These are phyloP conservation scores for Litocranius walleri DNA, from an alignment of 2,113 vertebrate species.

Conservation along the genomic window DNA sequence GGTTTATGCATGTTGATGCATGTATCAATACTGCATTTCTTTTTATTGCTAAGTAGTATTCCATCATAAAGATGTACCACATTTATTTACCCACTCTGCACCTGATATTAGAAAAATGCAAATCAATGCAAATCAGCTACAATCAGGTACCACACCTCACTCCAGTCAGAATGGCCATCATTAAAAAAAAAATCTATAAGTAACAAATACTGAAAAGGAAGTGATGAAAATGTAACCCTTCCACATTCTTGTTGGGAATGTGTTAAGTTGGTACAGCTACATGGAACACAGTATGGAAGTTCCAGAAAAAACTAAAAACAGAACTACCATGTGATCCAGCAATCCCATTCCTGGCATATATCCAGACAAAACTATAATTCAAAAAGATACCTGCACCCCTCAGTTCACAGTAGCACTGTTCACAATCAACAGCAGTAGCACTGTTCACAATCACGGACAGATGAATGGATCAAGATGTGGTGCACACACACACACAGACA, in stretches of 20 bases:
- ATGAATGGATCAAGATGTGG: not conserved
- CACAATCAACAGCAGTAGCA: not conserved
- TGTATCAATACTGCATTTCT: not conserved
- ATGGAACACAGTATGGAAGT: not conserved
- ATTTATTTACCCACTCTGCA: not conserved
- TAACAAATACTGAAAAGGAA: not conserved
- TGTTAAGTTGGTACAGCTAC: not conserved
- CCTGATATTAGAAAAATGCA: not conserved
- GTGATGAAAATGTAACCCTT: not conserved
- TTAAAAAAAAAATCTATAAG: not conserved
- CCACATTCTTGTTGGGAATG: not conserved
- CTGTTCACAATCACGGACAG: not conserved
- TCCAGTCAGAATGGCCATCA: not conserved
- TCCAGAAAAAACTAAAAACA: not conserved
- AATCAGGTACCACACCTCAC: not conserved
- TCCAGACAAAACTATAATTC: not conserved
- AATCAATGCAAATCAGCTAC: not conserved
- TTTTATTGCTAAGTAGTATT: not conserved
- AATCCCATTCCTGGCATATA: not conserved
- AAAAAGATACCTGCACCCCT: not conserved
- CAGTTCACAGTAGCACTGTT: not conserved
- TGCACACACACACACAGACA: rapidly evolving
- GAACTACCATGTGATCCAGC: not conserved
- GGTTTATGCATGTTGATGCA: not conserved
- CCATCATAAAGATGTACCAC: not conserved